Evolutionary conservation across 2,113 vertebrate genomes (phyloP).

Genomic region (Triplophysa rosa): DNA sequence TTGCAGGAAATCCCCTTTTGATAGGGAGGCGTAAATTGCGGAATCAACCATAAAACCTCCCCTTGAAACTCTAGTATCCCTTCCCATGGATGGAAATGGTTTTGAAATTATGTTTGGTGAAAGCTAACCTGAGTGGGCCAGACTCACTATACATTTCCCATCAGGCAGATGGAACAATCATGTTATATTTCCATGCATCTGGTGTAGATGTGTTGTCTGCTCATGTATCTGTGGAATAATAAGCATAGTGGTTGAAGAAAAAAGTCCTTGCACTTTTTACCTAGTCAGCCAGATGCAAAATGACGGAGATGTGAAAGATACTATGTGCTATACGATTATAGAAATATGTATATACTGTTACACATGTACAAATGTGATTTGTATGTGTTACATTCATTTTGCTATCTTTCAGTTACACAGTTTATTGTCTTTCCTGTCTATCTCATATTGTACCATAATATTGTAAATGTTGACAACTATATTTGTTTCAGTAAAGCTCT

Average conservation of each 20-base stretch:
- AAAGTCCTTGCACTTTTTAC: constrained; percentile 40
- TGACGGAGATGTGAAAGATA: not conserved
- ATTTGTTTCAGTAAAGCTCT: too few species aligned
- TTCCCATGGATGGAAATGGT: constrained; percentile 7
- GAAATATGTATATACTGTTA: too few species aligned
- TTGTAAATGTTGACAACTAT: too few species aligned
- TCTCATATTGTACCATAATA: too few species aligned
- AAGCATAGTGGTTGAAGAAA: constrained; percentile 42
- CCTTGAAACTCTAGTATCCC: constrained; percentile 41
- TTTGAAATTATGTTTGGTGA: constrained; percentile 52
- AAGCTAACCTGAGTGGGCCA: constrained; percentile 30
- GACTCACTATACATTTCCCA: constrained; percentile 40
- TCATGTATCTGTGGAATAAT: constrained; percentile 50
- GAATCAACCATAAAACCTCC: constrained; percentile 9
- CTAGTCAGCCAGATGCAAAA: constrained; percentile 26
- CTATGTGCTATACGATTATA: too few species aligned
- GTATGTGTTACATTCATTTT: not conserved
- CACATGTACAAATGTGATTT: too few species aligned
- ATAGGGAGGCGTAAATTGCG: constrained; percentile 52
- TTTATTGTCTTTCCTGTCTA: too few species aligned
- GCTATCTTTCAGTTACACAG: too few species aligned
- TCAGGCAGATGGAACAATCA: constrained; percentile 35
- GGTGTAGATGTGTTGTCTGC: constrained; percentile 31
- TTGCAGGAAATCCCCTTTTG: constrained; percentile 56
- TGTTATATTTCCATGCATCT: constrained; percentile 32